phyloP scores from a whole-genome alignment of 2,113 vertebrate species.

The Hipposideros armiger region DNA sequence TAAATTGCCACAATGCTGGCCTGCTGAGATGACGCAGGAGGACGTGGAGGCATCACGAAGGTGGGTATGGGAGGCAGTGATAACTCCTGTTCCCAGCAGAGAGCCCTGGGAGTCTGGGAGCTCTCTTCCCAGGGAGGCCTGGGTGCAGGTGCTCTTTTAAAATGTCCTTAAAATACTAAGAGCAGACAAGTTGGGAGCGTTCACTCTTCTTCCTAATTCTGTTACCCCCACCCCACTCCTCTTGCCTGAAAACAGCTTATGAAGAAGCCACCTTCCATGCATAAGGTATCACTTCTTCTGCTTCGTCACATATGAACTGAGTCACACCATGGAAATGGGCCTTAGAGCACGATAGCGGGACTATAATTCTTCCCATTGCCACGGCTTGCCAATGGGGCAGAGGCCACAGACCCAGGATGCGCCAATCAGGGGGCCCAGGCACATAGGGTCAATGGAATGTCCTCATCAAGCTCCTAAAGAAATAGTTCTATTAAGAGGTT shows the following conservation, averaged over 20 bases:
- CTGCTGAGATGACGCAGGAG: rapidly evolving
- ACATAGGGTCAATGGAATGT: neutral
- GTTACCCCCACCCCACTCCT: neutral
- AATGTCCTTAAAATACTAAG: neutral
- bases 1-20: neutral
- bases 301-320: rapidly evolving
- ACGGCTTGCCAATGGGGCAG: neutral
- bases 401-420: neutral
- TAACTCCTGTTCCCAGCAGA: neutral
- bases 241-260: neutral
- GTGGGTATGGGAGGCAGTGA: rapidly evolving
- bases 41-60: rapidly evolving
- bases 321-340: neutral
- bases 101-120: neutral
- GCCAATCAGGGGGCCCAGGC: neutral
- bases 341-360: rapidly evolving
- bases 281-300: rapidly evolving
- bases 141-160: neutral
- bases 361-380: neutral
- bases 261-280: neutral
- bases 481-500: neutral
- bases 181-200: neutral
- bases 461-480: neutral
- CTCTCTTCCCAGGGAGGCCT: neutral
- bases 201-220: neutral